phyloP scores from a whole-genome alignment of 2,113 vertebrate genomes.

The Amphiprion ocellaris region DNA sequence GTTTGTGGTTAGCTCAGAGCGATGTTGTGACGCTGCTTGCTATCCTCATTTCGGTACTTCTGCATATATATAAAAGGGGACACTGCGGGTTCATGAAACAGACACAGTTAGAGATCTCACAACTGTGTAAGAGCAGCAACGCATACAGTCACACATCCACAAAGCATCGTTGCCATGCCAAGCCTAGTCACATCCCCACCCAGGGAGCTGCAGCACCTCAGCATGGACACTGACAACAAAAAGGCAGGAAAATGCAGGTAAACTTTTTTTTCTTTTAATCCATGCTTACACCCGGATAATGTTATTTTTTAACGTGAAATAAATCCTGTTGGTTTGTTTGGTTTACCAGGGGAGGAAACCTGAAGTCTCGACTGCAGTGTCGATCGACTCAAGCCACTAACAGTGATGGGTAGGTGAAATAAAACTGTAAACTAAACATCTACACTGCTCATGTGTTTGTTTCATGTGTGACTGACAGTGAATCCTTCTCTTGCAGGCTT shows the following conservation, averaged over 20 bases:
- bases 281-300: background rate
- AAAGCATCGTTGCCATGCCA: constrained; percentile 81
- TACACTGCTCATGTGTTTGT: background rate
- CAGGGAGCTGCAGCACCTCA: constrained; percentile 73
- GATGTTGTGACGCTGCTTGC: constrained; percentile 56
- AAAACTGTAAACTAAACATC: constrained; percentile 1
- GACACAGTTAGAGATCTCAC: constrained; percentile 8
- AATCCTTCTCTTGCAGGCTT: constrained; percentile 66
- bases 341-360: constrained; percentile 62
- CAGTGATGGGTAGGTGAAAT: constrained; percentile 60
- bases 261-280: constrained; percentile 27
- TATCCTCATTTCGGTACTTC: constrained; percentile 34
- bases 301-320: constrained; percentile 7
- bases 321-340: background rate
- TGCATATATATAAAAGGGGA: constrained; percentile 75
- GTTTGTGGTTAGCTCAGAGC: constrained; percentile 72
- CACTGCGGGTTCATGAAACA: constrained; percentile 11
- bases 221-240: constrained; percentile 79
- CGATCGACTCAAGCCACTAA: constrained; percentile 32
- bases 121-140: constrained; percentile 1
- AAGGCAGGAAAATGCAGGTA: constrained; percentile 77
- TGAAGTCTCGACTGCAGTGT: constrained; percentile 63
- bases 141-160: constrained; percentile 8
- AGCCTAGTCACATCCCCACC: constrained; percentile 75
- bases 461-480: constrained; percentile 22